phyloP scores from a whole-genome alignment of 1,140 invertebrate genomes.

The Bombus ignitus region DNA sequence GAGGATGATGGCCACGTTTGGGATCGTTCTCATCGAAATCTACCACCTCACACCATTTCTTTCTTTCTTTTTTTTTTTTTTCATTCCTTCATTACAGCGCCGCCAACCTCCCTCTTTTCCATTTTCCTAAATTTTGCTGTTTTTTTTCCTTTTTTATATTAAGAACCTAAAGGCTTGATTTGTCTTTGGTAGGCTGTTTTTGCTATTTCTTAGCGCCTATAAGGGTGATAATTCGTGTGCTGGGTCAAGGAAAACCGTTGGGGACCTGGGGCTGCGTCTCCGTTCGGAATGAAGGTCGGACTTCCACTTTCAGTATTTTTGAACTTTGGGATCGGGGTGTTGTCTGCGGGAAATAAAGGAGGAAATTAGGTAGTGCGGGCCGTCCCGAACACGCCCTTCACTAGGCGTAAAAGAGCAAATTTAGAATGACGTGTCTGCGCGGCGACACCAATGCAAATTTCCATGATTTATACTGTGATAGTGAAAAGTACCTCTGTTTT shows the following conservation, averaged over 20 bases:
- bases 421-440: not conserved
- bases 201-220: constrained; percentile 73
- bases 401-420: not conserved
- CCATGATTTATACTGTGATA: too few relatives aligned
- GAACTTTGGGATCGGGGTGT: constrained; percentile 74
- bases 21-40: not conserved
- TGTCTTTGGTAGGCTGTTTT: constrained; percentile 44
- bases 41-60: not conserved
- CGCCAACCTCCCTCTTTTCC: constrained; percentile 7
- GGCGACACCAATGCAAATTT: not conserved
- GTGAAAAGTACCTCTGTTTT: not conserved
- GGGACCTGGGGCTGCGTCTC: constrained; percentile 78
- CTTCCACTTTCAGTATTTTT: constrained; percentile 75
- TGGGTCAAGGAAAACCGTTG: constrained; percentile 79
- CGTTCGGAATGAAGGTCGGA: constrained; percentile 74
- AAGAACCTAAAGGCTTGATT: constrained; percentile 21
- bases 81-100: not conserved
- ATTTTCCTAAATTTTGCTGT: constrained; percentile 4
- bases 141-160: constrained; percentile 29
- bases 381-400: not conserved
- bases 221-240: constrained; percentile 79
- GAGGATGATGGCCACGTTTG: constrained; percentile 10
- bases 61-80: not conserved
- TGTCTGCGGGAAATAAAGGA: constrained; percentile 72
- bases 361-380: constrained; percentile 41